Evolutionary conservation across 2,113 vertebrate genomes (phyloP), one percentile per base, ranked within the genome.

Genomic region (Xiphophorus maculatus): DNA sequence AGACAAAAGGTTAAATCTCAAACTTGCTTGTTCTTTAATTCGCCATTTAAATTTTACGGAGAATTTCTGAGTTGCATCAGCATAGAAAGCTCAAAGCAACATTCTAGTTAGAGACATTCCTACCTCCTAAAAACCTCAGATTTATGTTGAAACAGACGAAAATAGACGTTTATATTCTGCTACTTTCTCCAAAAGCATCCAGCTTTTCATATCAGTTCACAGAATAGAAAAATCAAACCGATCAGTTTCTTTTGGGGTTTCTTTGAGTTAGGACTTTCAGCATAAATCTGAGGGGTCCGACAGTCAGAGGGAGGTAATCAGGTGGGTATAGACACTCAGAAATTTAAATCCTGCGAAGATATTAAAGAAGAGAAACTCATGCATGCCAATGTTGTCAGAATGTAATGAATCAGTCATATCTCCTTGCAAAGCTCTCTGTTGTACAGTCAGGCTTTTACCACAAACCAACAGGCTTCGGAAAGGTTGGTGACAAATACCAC

Each of bases 391-490:
- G 89, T 92, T 72, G 79, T 76, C 80, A 87, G 84, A 86, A 68
- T 77, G 76, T 85, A 92, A 90, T 91, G 87, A 89, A 85, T 90
- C 86, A 93, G 92, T 91, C 92, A 79, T 93, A 89, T 93, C 87
- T 93, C 92, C 92, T 94, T 93, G 92, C 93, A 93, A 93, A 92
- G 91, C 84, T 94, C 90, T 91, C 88, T 93, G 90, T 93, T 91
- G 89, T 89, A 91, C 87, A 91, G 86, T 93, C 94, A 95, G 94
- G 95, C 95, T 95, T 94, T 95, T 95, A 95, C 95, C 94, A 93
- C 95, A 95, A 95, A 94, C 94, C 94, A 95, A 95, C 94, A 95
- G 94, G 89, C 95, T 91, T 94, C 95, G 93, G 95, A 95, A 95
- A 95, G 95, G 95, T 95, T 95, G 94, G 95, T 95, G 94, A 94